Evolutionary conservation across 2,888 invertebrate genomes (phyloP).

Genomic region (Antitype chi): DNA sequence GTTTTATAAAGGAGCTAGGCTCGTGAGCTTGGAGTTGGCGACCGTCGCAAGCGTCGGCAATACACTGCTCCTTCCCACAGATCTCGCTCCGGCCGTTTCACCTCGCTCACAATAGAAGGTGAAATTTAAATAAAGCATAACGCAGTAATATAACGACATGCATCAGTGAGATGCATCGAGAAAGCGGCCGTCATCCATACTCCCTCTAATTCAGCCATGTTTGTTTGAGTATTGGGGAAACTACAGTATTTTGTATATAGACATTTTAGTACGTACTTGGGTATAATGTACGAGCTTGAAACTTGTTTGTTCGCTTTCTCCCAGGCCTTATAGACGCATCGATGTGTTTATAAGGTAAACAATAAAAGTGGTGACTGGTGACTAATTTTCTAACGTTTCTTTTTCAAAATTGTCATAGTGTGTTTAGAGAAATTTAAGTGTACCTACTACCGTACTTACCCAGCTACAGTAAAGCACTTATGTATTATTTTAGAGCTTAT

Average conservation of each 20-base stretch:
- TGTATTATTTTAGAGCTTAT: conserved; percentile 8
- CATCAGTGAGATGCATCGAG: conserved; percentile 86
- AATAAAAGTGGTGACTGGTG: conserved; percentile 49
- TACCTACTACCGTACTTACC: background rate
- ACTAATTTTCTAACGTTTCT: conserved; percentile 39
- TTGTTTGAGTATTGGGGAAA: conserved; percentile 61
- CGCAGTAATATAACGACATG: conserved; percentile 84
- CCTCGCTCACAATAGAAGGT: conserved; percentile 90
- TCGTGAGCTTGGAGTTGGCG: conserved; percentile 79
- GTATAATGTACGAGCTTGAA: conserved; percentile 42
- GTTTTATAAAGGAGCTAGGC: conserved; percentile 74
- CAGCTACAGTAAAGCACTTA: background rate
- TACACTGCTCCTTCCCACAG: conserved; percentile 87
- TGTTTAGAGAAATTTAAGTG: conserved; percentile 51
- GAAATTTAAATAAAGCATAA: conserved; percentile 90
- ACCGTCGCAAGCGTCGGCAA: conserved; percentile 82
- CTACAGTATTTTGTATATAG: conserved; percentile 29
- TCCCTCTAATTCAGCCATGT: conserved; percentile 54
- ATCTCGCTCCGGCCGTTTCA: conserved; percentile 87
- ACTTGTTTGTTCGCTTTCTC: conserved; percentile 63
- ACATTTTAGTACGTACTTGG: conserved; percentile 38
- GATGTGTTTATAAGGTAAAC: conserved; percentile 47
- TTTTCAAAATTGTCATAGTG: conserved; percentile 18
- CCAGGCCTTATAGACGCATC: conserved; percentile 40
- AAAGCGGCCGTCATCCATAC: conserved; percentile 75